A percentile compares a stretch with the other conserved stretches of the same genome.
Conservation (phyloP, 2,113 vertebrate genomes). For the Menidia beryllina region DNA sequence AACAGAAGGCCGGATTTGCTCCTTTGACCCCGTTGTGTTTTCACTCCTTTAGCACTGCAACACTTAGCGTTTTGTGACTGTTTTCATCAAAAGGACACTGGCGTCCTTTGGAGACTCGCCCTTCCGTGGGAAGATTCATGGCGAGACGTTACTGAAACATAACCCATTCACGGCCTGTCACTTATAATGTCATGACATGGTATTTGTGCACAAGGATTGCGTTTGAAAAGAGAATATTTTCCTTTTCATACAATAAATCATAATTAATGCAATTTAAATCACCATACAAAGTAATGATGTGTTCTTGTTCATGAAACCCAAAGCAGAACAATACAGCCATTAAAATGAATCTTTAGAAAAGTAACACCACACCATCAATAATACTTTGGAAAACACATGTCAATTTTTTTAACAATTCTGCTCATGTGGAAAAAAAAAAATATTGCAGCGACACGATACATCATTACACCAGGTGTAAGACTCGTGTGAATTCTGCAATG, state of each 20-base stretch:
- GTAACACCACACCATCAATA: not conserved
- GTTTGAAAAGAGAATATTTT: conserved; percentile 5
- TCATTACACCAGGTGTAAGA: conserved; percentile 12
- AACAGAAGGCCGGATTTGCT: conserved; percentile 72
- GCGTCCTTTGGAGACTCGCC: conserved; percentile 56
- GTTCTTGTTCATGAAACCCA: not conserved
- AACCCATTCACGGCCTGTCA: conserved; percentile 42
- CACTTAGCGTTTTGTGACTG: conserved; percentile 38
- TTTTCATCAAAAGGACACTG: conserved; percentile 51
- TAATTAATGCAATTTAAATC: too few species aligned
- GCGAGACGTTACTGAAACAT: conserved; percentile 48
- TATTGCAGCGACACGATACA: conserved; percentile 8
- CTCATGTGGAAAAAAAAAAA: not conserved
- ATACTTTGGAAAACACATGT: conserved; percentile 16
- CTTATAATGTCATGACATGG: conserved; percentile 33
- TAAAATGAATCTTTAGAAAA: not conserved
- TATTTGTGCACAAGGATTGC: conserved; percentile 26
- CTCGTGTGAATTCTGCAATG: conserved; percentile 11
- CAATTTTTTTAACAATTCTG: conserved; percentile 20
- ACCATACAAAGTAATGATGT: not conserved
- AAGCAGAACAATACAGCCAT: not conserved
- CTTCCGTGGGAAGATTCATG: conserved; percentile 67
- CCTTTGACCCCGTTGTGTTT: conserved; percentile 70
- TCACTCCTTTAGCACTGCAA: conserved; percentile 58
- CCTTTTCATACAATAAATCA: not conserved